Conservation (phyloP, 2,113 vertebrate genomes). For the Cephalopterus ornatus region DNA sequence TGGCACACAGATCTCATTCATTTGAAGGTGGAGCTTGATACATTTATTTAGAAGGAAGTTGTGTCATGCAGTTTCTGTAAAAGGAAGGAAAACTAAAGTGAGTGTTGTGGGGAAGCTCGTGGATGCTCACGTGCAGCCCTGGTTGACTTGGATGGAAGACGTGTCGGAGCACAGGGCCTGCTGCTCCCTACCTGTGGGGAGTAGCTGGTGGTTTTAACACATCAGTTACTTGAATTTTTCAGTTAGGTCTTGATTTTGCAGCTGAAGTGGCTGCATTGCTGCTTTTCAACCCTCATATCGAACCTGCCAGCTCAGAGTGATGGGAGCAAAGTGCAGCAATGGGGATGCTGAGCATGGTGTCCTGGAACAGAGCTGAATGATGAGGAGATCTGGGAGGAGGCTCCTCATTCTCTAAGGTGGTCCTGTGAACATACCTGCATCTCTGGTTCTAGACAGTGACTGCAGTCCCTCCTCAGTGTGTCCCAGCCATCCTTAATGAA, state of each 20-base stretch:
- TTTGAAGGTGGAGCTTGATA: background rate
- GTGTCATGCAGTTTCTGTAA: background rate
- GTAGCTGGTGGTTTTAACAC: background rate
- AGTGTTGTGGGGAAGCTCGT: background rate
- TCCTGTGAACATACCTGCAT: background rate
- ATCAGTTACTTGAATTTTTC: background rate
- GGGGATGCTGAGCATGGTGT: background rate
- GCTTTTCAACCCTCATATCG: background rate
- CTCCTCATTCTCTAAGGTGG: rapidly evolving
- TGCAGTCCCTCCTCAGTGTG: background rate
- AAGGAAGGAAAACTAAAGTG: background rate
- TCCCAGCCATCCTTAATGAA: background rate
- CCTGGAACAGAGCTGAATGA: background rate
- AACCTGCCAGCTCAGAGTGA: background rate
- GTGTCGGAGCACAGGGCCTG: background rate
- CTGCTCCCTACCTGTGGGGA: background rate
- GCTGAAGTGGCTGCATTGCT: background rate
- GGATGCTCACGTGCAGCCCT: background rate
- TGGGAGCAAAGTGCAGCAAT: background rate
- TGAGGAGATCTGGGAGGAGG: background rate
- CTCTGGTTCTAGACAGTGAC: background rate
- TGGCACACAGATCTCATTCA: background rate
- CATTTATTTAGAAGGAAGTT: background rate
- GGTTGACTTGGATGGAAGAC: background rate
- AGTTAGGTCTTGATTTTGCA: background rate